Conservation (phyloP, 2,797 vertebrate genomes). For the Amazonetta brasiliensis region DNA sequence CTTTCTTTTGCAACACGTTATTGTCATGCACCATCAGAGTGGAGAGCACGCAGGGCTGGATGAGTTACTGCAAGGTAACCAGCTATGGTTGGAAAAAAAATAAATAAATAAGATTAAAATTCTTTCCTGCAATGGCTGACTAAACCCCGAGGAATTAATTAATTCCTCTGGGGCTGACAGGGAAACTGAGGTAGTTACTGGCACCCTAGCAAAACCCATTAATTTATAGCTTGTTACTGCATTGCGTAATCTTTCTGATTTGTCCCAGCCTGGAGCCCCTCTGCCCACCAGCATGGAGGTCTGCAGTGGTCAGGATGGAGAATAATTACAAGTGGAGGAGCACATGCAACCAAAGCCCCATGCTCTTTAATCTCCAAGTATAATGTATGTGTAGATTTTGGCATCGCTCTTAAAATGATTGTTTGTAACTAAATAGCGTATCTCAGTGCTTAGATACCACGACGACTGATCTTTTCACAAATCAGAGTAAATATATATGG, state of each 20-base stretch:
- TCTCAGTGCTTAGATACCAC: constrained; percentile 21
- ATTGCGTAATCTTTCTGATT: constrained; percentile 73
- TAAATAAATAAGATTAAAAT: constrained; percentile 64
- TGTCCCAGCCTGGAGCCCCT: constrained; percentile 70
- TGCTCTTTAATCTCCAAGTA: constrained; percentile 62
- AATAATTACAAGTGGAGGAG: constrained; percentile 57
- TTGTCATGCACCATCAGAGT: constrained; percentile 67
- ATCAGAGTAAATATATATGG: constrained; percentile 49
- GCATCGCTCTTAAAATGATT: constrained; percentile 72
- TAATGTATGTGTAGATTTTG: constrained; percentile 63
- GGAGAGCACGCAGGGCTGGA: constrained; percentile 58
- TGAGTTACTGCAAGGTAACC: constrained; percentile 59
- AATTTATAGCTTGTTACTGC: constrained; percentile 77
- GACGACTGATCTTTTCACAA: constrained; percentile 37
- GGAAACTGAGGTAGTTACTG: constrained; percentile 63
- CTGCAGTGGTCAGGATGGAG: constrained; percentile 48
- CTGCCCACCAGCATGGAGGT: constrained; percentile 33
- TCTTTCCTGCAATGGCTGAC: constrained; percentile 40
- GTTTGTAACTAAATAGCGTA: constrained; percentile 77
- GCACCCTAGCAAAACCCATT: constrained; percentile 68
- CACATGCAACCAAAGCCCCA: constrained; percentile 20
- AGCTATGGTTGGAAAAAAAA: neutral
- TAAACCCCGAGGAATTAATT: constrained; percentile 68
- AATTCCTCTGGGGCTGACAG: constrained; percentile 50
- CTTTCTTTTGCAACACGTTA: constrained; percentile 68